These are phyloP conservation scores for Neotoxoptera formosana DNA, from an alignment of 1,140 invertebrate species.

Conservation along the genomic window DNA sequence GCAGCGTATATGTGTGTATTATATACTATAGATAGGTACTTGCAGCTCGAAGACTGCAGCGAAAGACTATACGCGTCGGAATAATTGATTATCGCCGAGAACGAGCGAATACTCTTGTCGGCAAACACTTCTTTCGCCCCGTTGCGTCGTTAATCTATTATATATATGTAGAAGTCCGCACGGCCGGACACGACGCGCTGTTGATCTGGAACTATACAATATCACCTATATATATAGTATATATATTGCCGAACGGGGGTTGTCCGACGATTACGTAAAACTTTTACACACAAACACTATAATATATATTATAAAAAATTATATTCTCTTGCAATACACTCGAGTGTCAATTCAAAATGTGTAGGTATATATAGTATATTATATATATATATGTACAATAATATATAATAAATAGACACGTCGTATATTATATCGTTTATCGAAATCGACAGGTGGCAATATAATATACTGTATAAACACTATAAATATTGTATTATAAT, in stretches of 20 bases:
- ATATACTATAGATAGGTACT: neutral
- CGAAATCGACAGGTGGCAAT: neutral
- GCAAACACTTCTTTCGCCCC: neutral
- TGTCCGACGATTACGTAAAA: neutral
- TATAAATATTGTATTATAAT: neutral
- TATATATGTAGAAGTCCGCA: no score
- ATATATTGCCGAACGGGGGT: neutral
- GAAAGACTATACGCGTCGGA: slow-evolving; percentile 11
- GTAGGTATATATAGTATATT: neutral
- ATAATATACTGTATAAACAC: neutral
- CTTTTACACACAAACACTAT: neutral
- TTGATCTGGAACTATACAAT: slow-evolving; percentile 34
- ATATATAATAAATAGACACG: neutral
- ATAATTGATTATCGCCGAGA: slow-evolving; percentile 41
- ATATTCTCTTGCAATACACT: neutral
- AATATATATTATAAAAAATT: neutral
- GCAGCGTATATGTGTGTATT: neutral
- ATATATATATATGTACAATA: no score
- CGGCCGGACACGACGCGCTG: neutral
- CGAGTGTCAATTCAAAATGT: neutral
- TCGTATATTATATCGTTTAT: neutral
- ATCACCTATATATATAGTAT: neutral
- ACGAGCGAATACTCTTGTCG: neutral
- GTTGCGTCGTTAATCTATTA: neutral
- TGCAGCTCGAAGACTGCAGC: neutral